Evolutionary conservation across 2,113 vertebrate genomes (phyloP).

Genomic region (Calyptommatus sinebrachiatus): DNA sequence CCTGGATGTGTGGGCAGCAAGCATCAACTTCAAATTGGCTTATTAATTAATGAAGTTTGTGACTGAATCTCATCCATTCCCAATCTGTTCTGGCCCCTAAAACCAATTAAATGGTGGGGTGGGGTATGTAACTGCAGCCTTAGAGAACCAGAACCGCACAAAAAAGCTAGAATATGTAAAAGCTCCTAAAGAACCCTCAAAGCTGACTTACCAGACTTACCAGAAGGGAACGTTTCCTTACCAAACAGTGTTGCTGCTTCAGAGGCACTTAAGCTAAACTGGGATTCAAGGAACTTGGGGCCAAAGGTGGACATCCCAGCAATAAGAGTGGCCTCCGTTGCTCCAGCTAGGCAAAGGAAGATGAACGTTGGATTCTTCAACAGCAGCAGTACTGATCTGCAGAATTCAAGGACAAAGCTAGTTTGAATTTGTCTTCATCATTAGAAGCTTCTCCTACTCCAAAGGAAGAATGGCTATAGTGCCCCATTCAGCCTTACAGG

Average conservation of each 20-base stretch:
- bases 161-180: neutral
- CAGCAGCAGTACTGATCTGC: slow-evolving; percentile 83
- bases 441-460: neutral
- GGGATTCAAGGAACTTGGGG: slow-evolving; percentile 94
- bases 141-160: too few relatives aligned
- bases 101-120: too few relatives aligned
- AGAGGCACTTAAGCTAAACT: slow-evolving; percentile 92
- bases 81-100: too few relatives aligned
- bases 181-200: neutral
- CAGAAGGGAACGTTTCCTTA: slow-evolving; percentile 61
- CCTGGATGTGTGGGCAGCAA: too few relatives aligned
- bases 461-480: too few relatives aligned
- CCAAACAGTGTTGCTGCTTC: slow-evolving; percentile 92
- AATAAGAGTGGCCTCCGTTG: slow-evolving; percentile 89
- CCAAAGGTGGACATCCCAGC: slow-evolving; percentile 94
- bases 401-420: neutral
- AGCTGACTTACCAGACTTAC: neutral
- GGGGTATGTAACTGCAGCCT: too few relatives aligned
- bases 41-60: too few relatives aligned
- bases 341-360: slow-evolving; percentile 90
- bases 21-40: too few relatives aligned
- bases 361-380: slow-evolving; percentile 91
- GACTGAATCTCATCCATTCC: too few relatives aligned
- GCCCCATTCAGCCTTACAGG: too few relatives aligned
- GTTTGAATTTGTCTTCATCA: neutral